Evolutionary conservation across 2,113 vertebrate genomes (phyloP).

Genomic region (Sceloporus tristichus): DNA sequence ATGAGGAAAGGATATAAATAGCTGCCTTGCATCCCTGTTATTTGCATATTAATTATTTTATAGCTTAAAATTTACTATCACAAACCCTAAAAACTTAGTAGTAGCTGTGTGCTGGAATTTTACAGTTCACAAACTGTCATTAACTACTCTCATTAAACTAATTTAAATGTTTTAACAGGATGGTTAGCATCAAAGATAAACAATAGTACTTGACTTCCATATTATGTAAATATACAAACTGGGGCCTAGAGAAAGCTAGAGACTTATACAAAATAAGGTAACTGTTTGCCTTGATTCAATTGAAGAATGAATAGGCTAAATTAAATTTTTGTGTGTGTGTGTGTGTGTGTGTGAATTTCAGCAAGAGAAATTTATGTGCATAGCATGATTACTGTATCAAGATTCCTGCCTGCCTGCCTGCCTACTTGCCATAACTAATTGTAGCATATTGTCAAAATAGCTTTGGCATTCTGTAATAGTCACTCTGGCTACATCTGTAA

Average conservation of each 20-base stretch:
- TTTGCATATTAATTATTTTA: constrained; percentile 37
- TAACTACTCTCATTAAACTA: constrained; percentile 27
- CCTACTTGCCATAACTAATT: no score
- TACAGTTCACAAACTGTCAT: constrained; percentile 44
- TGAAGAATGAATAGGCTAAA: not conserved
- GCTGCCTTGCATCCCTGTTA: constrained; percentile 6
- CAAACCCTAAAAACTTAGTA: not conserved
- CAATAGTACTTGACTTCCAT: not conserved
- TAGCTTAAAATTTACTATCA: not conserved
- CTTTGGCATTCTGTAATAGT: not conserved
- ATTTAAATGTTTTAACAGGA: constrained; percentile 34
- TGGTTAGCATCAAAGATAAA: constrained; percentile 20
- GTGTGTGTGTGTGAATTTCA: not conserved
- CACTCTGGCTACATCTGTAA: no score
- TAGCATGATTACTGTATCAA: not conserved
- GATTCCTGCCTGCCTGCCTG: not conserved
- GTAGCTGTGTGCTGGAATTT: constrained; percentile 35
- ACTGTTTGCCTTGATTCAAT: not conserved
- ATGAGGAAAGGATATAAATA: constrained; percentile 19
- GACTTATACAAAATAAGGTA: not conserved
- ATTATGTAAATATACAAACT: constrained; percentile 27
- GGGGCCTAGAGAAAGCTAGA: not conserved
- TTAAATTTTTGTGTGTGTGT: not conserved
- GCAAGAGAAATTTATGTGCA: not conserved
- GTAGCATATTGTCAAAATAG: not conserved